These are phyloP conservation scores for Centropristis striata DNA, from an alignment of 2,113 vertebrate species.

Conservation along the genomic window DNA sequence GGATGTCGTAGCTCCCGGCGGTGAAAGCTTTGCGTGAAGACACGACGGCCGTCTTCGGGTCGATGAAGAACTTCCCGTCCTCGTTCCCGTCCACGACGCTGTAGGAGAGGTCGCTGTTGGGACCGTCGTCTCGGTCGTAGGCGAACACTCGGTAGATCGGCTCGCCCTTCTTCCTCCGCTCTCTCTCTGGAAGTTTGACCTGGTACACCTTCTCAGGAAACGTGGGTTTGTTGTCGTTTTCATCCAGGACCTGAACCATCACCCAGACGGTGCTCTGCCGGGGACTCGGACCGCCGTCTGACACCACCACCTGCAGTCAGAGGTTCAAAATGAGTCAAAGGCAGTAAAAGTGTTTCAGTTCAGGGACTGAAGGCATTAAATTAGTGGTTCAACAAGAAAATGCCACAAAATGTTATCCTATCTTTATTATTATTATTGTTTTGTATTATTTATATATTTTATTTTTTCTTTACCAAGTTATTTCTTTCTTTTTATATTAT, in stretches of 20 bases:
- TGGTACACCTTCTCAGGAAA: slow-evolving; percentile 97
- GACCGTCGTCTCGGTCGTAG: slow-evolving; percentile 93
- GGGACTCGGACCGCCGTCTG: slow-evolving; percentile 90
- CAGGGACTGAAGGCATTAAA: neutral
- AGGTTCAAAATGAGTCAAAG: neutral
- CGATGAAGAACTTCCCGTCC: slow-evolving; percentile 96
- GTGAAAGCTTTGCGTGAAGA: slow-evolving; percentile 96
- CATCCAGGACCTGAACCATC: slow-evolving; percentile 93
- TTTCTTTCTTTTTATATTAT: too few relatives aligned
- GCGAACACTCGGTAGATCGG: slow-evolving; percentile 96
- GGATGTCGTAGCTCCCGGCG: slow-evolving; percentile 95
- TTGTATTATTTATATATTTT: too few relatives aligned
- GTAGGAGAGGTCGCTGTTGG: slow-evolving; percentile 96
- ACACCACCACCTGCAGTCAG: slow-evolving; percentile 90
- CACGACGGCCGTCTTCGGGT: slow-evolving; percentile 96
- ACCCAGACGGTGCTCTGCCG: slow-evolving; percentile 94
- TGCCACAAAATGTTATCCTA: too few relatives aligned
- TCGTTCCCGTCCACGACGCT: slow-evolving; percentile 95
- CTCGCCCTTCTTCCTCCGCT: slow-evolving; percentile 93
- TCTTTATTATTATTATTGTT: too few relatives aligned
- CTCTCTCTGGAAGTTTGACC: slow-evolving; percentile 93
- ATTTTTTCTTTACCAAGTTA: too few relatives aligned
- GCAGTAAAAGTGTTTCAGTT: neutral
- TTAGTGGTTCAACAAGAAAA: too few relatives aligned
- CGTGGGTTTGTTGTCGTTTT: slow-evolving; percentile 96